A percentile compares a stretch with the other conserved stretches of the same genome.
These are phyloP conservation scores for Lasioglossum oenotherae DNA, from an alignment of 2,888 invertebrate species.

Conservation along the genomic window DNA sequence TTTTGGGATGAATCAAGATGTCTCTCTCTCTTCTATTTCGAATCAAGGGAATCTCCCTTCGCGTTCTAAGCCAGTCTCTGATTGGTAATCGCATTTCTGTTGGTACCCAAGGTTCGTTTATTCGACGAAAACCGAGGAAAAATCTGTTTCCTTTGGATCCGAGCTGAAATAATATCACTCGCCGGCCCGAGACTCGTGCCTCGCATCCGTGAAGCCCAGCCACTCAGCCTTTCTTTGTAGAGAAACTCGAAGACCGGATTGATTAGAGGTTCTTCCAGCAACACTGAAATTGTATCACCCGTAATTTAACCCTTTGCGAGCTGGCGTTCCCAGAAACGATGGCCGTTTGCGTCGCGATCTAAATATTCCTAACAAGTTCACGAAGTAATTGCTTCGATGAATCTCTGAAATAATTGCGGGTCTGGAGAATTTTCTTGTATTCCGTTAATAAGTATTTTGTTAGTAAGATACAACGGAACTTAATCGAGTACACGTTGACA, in stretches of 20 bases:
- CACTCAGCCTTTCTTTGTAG: slow-evolving; percentile 6
- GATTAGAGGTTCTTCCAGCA: slow-evolving; percentile 10
- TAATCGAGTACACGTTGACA: no score
- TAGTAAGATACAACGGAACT: no score
- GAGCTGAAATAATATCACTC: slow-evolving; percentile 30
- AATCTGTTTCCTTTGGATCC: slow-evolving; percentile 5
- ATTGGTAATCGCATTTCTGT: slow-evolving; percentile 24
- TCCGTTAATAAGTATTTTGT: no score
- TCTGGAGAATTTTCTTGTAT: no score
- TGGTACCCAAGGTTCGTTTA: neutral
- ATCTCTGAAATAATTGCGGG: neutral
- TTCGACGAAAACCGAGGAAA: slow-evolving; percentile 19
- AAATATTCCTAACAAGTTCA: neutral
- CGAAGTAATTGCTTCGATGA: neutral
- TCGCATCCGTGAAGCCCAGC: neutral
- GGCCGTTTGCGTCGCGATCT: neutral
- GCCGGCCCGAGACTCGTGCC: neutral
- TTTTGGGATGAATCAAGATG: neutral
- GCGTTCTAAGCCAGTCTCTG: slow-evolving; percentile 14
- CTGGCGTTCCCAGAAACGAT: neutral
- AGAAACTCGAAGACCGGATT: slow-evolving; percentile 12
- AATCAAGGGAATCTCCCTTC: neutral
- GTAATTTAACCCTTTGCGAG: neutral
- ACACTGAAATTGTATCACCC: slow-evolving; percentile 20
- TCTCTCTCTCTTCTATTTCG: neutral